Percentiles rank a stretch among this genome's conserved stretches.
Evolutionary conservation across 2,888 invertebrate genomes (phyloP).

Genomic region (Lycocerus yunnanus): DNA sequence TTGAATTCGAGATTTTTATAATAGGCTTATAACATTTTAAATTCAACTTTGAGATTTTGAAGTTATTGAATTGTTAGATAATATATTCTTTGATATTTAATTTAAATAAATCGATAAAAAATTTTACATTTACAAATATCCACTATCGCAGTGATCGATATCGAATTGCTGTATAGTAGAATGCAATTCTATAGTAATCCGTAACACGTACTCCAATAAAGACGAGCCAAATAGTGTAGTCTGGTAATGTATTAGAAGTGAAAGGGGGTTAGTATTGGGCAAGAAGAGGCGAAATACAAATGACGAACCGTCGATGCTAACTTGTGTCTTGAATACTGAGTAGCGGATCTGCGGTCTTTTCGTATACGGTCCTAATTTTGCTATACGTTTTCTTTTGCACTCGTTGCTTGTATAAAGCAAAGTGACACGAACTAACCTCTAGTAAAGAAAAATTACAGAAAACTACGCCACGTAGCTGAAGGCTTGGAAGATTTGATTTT

Average conservation of each 20-base stretch:
- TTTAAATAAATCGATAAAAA: neutral
- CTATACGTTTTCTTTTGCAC: constrained; percentile 16
- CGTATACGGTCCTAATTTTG: constrained; percentile 38
- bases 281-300: constrained; percentile 43
- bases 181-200: constrained; percentile 24
- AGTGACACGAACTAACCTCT: constrained; percentile 39
- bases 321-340: constrained; percentile 44
- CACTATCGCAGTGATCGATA: constrained; percentile 13
- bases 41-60: neutral
- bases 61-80: neutral
- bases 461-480: constrained; percentile 37
- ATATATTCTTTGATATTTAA: neutral
- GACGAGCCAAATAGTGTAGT: constrained; percentile 22
- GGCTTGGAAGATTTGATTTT: constrained; percentile 39
- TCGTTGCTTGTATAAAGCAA: constrained; percentile 14
- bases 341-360: constrained; percentile 40
- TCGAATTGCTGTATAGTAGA: constrained; percentile 11
- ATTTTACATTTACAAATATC: constrained; percentile 5
- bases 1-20: neutral
- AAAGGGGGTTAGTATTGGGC: constrained; percentile 24
- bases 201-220: constrained; percentile 21
- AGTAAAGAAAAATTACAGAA: constrained; percentile 38
- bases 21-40: neutral
- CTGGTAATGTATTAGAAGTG: constrained; percentile 24
- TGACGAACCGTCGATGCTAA: constrained; percentile 46